These are phyloP conservation scores for Bufo gargarizans DNA, from an alignment of 2,113 vertebrate genomes.

Conservation along the genomic window DNA sequence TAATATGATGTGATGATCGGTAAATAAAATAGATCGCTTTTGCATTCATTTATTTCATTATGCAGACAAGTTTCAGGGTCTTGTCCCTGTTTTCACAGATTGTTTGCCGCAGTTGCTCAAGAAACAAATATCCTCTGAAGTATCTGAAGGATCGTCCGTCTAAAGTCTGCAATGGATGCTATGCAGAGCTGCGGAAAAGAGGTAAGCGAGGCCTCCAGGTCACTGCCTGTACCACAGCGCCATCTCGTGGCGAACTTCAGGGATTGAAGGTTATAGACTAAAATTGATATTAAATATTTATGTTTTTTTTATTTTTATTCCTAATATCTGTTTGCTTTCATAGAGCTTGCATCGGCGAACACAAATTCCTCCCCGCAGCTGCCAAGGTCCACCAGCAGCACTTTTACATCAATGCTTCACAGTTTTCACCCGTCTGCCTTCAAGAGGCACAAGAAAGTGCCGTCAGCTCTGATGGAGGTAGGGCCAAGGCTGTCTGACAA, in stretches of 20 bases:
- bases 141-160: slow-evolving; percentile 93
- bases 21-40: neutral
- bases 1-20: too few relatives aligned
- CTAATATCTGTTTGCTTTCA: slow-evolving; percentile 48
- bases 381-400: slow-evolving; percentile 78
- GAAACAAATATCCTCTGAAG: slow-evolving; percentile 92
- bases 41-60: neutral
- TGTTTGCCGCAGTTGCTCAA: slow-evolving; percentile 92
- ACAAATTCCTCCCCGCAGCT: slow-evolving; percentile 77
- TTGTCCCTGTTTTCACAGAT: slow-evolving; percentile 75
- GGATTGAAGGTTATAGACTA: neutral
- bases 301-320: too few relatives aligned
- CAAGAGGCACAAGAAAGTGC: slow-evolving; percentile 90
- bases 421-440: slow-evolving; percentile 89
- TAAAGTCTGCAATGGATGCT: slow-evolving; percentile 96
- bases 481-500: slow-evolving; percentile 57
- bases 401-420: slow-evolving; percentile 90
- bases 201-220: slow-evolving; percentile 66
- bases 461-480: slow-evolving; percentile 86
- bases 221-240: neutral
- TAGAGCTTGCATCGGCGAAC: slow-evolving; percentile 73
- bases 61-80: neutral
- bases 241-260: neutral
- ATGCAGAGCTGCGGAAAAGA: slow-evolving; percentile 85
- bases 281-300: neutral